Conservation (phyloP, 30 jellyfish, hydroid and myxozoan genomes). For the Hydractinia symbiolongicarpus region DNA sequence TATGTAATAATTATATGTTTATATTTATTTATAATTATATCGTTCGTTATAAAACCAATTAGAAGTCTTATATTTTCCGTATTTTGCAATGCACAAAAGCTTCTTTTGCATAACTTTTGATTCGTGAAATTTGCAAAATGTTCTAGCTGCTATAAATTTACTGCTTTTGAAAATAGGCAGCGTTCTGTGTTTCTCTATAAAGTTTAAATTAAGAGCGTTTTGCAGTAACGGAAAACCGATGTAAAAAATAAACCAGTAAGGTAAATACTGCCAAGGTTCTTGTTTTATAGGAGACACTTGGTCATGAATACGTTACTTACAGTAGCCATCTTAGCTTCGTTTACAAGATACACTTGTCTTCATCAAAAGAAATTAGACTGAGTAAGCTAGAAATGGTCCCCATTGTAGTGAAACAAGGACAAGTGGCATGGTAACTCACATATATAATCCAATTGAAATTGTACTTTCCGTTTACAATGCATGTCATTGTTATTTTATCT, state of each 20-base stretch:
- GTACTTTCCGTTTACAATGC: background rate
- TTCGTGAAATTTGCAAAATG: no score
- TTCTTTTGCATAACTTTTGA: no score
- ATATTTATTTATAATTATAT: background rate
- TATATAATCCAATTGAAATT: background rate
- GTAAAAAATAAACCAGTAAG: no score
- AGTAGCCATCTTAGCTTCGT: slow-evolving; percentile 11
- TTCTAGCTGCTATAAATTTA: no score
- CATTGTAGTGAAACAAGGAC: background rate
- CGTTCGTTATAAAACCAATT: no score
- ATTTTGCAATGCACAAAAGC: no score
- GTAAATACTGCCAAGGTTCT: background rate
- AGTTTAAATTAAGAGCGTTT: no score
- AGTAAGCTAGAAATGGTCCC: background rate
- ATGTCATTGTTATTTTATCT: background rate
- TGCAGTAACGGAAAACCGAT: no score
- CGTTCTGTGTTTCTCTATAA: no score
- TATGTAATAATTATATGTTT: background rate
- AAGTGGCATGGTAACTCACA: background rate
- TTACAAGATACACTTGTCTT: background rate
- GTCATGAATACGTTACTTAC: slow-evolving; percentile 17
- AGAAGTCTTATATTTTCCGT: no score
- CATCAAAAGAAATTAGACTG: background rate
- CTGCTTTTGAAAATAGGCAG: no score
- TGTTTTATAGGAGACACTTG: slow-evolving; percentile 11